These are phyloP conservation scores for Pangasianodon gigas DNA, from an alignment of 2,113 vertebrate species.

Conservation along the genomic window DNA sequence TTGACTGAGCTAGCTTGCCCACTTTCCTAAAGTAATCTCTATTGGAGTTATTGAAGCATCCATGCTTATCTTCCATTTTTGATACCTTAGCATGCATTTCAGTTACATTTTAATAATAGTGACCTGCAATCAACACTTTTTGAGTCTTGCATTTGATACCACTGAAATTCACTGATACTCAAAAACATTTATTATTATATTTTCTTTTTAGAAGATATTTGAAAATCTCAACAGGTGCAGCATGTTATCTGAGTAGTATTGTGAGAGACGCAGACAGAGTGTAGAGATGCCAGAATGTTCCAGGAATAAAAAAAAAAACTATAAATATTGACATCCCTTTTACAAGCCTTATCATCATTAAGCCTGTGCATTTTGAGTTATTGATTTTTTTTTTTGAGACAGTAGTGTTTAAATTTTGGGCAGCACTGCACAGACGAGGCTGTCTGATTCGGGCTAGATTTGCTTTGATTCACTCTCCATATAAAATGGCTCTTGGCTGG, in stretches of 20 bases:
- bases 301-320: not conserved
- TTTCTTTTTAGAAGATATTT: not conserved
- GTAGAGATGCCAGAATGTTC: not conserved
- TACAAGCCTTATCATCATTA: not conserved
- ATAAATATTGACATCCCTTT: not conserved
- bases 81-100: not conserved
- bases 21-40: not conserved
- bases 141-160: not conserved
- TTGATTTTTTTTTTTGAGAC: not conserved
- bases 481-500: not conserved
- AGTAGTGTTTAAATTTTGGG: not conserved
- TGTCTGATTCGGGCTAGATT: not conserved
- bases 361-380: not conserved
- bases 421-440: not conserved
- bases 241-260: not conserved
- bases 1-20: slow-evolving; percentile 23
- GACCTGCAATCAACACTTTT: not conserved
- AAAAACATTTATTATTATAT: not conserved
- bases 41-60: not conserved
- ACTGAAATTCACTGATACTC: not conserved
- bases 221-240: not conserved
- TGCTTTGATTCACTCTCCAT: not conserved
- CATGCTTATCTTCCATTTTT: not conserved
- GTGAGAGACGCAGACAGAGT: not conserved
- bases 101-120: not conserved